Evolutionary conservation across 2,113 vertebrate species (phyloP).

Genomic region (Stigmatopora nigra): DNA sequence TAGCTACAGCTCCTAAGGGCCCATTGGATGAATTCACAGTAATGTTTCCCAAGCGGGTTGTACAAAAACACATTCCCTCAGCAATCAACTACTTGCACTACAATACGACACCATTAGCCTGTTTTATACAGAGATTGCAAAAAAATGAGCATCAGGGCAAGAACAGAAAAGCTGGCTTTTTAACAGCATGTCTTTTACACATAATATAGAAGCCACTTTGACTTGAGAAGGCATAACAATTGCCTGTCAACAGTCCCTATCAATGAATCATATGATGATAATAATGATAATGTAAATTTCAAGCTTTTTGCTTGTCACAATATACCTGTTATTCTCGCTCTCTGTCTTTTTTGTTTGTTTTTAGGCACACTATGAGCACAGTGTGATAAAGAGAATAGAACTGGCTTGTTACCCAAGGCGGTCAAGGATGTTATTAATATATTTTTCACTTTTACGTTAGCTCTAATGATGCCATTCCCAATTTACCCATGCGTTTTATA

Average conservation of each 20-base stretch:
- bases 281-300: too few species aligned
- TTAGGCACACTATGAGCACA: not conserved
- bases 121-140: too few species aligned
- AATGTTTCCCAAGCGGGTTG: not conserved
- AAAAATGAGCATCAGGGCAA: too few species aligned
- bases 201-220: too few species aligned
- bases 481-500: not conserved
- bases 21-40: not conserved
- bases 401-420: constrained; percentile 7
- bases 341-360: not conserved
- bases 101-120: too few species aligned
- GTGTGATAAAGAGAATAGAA: not conserved
- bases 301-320: not conserved
- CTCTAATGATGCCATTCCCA: constrained; percentile 6
- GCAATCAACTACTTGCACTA: not conserved
- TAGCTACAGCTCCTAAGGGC: not conserved
- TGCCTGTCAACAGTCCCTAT: too few species aligned
- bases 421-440: constrained; percentile 18
- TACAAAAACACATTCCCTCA: not conserved
- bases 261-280: too few species aligned
- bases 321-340: not conserved
- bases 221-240: too few species aligned
- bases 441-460: not conserved
- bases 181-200: too few species aligned
- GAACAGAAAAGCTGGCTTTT: too few species aligned